These are phyloP conservation scores for Erethizon dorsatum DNA, from an alignment of 2,797 vertebrate species.

Conservation along the genomic window DNA sequence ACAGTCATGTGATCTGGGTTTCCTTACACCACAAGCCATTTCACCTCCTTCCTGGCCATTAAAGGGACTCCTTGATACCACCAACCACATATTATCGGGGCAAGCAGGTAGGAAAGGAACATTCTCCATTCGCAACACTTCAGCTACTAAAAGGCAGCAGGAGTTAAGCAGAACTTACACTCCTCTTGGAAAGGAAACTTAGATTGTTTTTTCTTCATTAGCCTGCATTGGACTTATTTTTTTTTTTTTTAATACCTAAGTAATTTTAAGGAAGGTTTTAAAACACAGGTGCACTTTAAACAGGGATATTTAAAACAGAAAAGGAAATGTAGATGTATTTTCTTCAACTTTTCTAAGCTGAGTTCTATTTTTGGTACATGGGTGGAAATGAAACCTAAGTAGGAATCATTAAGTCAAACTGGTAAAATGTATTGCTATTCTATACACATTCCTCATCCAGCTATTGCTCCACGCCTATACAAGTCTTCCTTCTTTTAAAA, in stretches of 20 bases:
- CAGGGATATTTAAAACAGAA: slow-evolving; percentile 59
- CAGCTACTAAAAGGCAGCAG: neutral
- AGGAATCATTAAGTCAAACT: slow-evolving; percentile 35
- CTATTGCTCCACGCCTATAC: neutral
- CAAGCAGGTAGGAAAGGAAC: neutral
- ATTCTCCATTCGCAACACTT: neutral
- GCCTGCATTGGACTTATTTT: neutral
- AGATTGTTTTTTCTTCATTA: neutral
- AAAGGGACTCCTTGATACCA: neutral
- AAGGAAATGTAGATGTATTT: neutral
- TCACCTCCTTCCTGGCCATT: neutral
- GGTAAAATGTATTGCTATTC: neutral
- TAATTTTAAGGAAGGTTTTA: slow-evolving; percentile 52
- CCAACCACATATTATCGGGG: neutral
- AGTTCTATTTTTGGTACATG: slow-evolving; percentile 30
- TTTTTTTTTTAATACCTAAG: neutral
- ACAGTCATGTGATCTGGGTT: neutral
- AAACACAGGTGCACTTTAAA: slow-evolving; percentile 51
- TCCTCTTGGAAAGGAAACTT: neutral
- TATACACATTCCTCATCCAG: accelerated
- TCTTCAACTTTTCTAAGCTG: neutral
- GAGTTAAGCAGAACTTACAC: neutral
- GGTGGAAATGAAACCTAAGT: slow-evolving; percentile 11
- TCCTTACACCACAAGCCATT: neutral
- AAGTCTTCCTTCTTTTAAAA: neutral